Percentiles rank a stretch among this genome's conserved stretches.
Conservation (phyloP, 2,888 invertebrate species). For the Nasonia oneida region DNA sequence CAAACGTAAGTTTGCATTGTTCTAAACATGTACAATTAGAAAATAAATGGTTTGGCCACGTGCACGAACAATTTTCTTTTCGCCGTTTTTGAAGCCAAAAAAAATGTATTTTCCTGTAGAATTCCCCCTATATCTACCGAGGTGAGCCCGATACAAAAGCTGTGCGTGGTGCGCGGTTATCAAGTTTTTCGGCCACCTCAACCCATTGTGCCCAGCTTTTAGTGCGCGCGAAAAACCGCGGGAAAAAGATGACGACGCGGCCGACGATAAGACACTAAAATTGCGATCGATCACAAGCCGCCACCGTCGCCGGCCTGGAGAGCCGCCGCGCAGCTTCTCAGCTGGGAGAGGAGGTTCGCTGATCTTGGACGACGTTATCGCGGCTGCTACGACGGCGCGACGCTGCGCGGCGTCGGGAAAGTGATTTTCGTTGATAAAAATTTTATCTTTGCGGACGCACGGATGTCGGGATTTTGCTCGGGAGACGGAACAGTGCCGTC, state of each 20-base stretch:
- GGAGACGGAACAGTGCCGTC: background rate
- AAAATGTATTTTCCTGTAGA: background rate
- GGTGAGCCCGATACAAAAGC: slow-evolving; percentile 40
- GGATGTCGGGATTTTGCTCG: background rate
- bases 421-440: slow-evolving; percentile 20
- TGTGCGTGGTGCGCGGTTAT: slow-evolving; percentile 31
- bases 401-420: background rate
- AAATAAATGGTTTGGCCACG: too few relatives aligned
- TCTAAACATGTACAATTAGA: too few relatives aligned
- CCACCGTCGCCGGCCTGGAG: background rate
- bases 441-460: background rate
- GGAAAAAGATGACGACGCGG: slow-evolving; percentile 19
- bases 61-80: too few relatives aligned
- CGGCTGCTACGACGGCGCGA: background rate
- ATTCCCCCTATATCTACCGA: background rate
- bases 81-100: background rate
- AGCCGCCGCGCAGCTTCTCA: background rate
- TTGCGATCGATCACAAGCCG: slow-evolving; percentile 52
- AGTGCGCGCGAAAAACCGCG: slow-evolving; percentile 35
- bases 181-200: slow-evolving; percentile 59
- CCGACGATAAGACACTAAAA: slow-evolving; percentile 48
- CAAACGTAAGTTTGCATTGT: too few relatives aligned
- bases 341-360: slow-evolving; percentile 29
- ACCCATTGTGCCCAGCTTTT: slow-evolving; percentile 55
- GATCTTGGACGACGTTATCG: slow-evolving; percentile 31